Conservation (phyloP, 1,140 invertebrate genomes). For the Drosophila murphyi region DNA sequence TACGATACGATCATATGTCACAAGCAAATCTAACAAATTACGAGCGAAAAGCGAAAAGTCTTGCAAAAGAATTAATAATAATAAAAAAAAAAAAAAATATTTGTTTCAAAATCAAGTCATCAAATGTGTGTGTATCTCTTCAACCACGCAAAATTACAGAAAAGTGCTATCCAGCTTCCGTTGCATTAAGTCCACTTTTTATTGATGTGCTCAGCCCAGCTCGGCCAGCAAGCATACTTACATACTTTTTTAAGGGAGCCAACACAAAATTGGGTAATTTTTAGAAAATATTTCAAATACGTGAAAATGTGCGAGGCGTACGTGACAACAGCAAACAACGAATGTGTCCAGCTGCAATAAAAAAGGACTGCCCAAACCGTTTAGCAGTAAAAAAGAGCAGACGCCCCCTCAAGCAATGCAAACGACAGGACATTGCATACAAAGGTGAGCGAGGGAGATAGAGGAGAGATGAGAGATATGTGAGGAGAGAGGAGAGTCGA, state of each 20-base stretch:
- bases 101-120: slow-evolving; percentile 71
- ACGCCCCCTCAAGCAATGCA: slow-evolving; percentile 3
- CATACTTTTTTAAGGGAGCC: slow-evolving; percentile 31
- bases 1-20: slow-evolving; percentile 55
- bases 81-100: slow-evolving; percentile 53
- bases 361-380: slow-evolving; percentile 50
- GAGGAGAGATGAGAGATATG: too few species aligned
- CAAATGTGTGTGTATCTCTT: slow-evolving; percentile 13
- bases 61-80: slow-evolving; percentile 70
- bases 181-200: too few species aligned
- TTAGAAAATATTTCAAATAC: slow-evolving; percentile 81
- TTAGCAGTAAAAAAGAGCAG: slow-evolving; percentile 67
- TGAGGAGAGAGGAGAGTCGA: too few species aligned
- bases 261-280: slow-evolving; percentile 79
- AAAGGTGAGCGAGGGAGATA: not conserved
- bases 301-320: slow-evolving; percentile 70
- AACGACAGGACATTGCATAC: not conserved
- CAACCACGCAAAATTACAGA: not conserved
- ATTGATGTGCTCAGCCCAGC: too few species aligned
- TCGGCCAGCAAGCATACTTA: too few species aligned
- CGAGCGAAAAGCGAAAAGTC: slow-evolving; percentile 45
- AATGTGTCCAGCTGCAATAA: slow-evolving; percentile 54
- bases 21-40: slow-evolving; percentile 64
- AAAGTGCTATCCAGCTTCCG: not conserved
- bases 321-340: slow-evolving; percentile 63